Percentiles rank a stretch among this genome's conserved stretches.
Evolutionary conservation across 2,113 vertebrate species (phyloP).

Genomic region (Paradoxurus hermaphroditus): DNA sequence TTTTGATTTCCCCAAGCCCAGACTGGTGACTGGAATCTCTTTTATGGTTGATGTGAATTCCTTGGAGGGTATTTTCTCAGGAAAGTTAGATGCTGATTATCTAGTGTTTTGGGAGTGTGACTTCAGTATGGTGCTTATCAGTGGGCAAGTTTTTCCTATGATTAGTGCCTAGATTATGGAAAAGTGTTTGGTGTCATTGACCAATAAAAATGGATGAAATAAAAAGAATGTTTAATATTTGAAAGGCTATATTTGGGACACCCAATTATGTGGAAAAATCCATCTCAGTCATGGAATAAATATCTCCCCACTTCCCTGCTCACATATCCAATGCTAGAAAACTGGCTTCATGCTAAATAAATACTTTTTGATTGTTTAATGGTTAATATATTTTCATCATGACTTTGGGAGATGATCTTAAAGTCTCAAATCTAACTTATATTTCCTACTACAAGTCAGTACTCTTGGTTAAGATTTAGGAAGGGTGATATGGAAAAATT

Average conservation of each 20-base stretch:
- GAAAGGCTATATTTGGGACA: background rate
- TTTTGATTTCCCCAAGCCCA: background rate
- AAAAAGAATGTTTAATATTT: background rate
- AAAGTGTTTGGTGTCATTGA: background rate
- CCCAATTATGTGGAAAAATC: background rate
- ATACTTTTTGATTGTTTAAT: background rate
- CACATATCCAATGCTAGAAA: background rate
- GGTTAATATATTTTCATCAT: background rate
- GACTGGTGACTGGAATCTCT: background rate
- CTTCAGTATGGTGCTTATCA: background rate
- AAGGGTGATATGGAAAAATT: background rate
- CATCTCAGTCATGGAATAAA: background rate
- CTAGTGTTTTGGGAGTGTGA: background rate
- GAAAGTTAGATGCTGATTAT: background rate
- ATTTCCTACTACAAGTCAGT: background rate
- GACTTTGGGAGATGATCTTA: background rate
- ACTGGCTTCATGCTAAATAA: background rate
- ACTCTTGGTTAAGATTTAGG: conserved; percentile 4
- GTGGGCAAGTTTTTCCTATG: background rate
- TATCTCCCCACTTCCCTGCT: background rate
- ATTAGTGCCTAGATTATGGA: background rate
- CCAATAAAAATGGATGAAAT: background rate
- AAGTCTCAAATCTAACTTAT: background rate
- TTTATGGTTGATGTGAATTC: background rate
- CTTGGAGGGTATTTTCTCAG: background rate